Conservation (phyloP, 2,797 vertebrate genomes). For the Sciaenops ocellatus region DNA sequence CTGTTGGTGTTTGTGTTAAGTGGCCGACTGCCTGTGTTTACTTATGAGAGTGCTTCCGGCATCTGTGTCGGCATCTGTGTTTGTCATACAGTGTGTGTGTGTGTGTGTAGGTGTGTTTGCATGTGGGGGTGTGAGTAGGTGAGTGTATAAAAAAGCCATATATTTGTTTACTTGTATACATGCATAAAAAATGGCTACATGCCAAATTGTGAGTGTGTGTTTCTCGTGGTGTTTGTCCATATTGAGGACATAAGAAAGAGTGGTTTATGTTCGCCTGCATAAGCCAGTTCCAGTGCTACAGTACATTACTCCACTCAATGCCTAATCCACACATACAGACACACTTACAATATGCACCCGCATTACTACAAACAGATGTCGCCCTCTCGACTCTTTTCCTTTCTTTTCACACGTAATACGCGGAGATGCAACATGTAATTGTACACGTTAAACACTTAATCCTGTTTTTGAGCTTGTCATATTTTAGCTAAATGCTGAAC, state of each 20-base stretch:
- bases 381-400: constrained; percentile 26
- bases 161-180: constrained; percentile 62
- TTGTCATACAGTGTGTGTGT: constrained; percentile 56
- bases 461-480: constrained; percentile 54
- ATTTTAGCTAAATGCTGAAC: constrained; percentile 59
- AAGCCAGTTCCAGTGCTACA: constrained; percentile 56
- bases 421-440: constrained; percentile 57
- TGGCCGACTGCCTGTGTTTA: constrained; percentile 78
- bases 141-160: constrained; percentile 53
- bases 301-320: constrained; percentile 56
- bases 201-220: constrained; percentile 49
- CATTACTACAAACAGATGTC: constrained; percentile 34
- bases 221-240: constrained; percentile 55
- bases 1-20: constrained; percentile 70
- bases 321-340: constrained; percentile 40
- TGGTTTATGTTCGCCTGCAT: constrained; percentile 55
- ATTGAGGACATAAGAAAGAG: constrained; percentile 46
- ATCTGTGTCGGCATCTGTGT: constrained; percentile 82
- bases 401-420: constrained; percentile 34
- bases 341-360: constrained; percentile 13
- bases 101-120: constrained; percentile 63
- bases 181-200: constrained; percentile 48
- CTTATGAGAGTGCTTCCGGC: constrained; percentile 71
- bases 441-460: constrained; percentile 62
- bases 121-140: constrained; percentile 64